phyloP scores from a whole-genome alignment of 2,888 invertebrate species.

The Scaptomyza parva region DNA sequence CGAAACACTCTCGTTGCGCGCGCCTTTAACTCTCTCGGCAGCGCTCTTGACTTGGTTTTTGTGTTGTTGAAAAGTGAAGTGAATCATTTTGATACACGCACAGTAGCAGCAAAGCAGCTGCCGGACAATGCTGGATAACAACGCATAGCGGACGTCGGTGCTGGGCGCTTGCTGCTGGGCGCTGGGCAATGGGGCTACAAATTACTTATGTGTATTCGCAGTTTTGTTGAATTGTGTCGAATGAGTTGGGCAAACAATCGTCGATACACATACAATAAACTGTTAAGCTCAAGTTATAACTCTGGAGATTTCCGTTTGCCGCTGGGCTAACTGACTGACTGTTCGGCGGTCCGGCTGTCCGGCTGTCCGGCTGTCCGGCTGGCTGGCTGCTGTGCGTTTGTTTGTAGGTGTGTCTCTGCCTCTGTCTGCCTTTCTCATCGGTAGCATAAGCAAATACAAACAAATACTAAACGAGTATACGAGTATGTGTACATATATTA shows the following conservation, averaged over 20 bases:
- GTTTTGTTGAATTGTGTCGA: constrained; percentile 69
- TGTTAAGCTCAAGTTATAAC: constrained; percentile 8
- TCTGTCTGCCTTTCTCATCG: not conserved
- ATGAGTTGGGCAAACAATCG: constrained; percentile 69
- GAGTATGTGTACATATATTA: constrained; percentile 10
- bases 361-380: too few relatives aligned
- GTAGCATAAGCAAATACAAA: constrained; percentile 26
- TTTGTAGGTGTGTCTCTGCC: constrained; percentile 66
- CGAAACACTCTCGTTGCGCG: constrained; percentile 57
- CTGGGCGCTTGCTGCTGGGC: too few relatives aligned
- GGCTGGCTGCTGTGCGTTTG: constrained; percentile 26
- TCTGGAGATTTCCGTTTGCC: constrained; percentile 44
- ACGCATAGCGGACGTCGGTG: constrained; percentile 21
- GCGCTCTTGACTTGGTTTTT: constrained; percentile 65
- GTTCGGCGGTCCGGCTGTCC: too few relatives aligned
- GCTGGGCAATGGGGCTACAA: constrained; percentile 65
- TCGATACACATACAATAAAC: constrained; percentile 43
- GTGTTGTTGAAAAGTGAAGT: constrained; percentile 74
- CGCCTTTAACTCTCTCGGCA: constrained; percentile 41
- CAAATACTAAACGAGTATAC: not conserved
- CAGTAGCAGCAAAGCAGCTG: constrained; percentile 54
- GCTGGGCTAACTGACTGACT: constrained; percentile 4
- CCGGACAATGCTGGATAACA: constrained; percentile 22
- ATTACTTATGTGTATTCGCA: constrained; percentile 57
- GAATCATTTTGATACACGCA: constrained; percentile 69